Evolutionary conservation across 2,797 vertebrate species (phyloP).

Genomic region (Centroberyx gerrardi): DNA sequence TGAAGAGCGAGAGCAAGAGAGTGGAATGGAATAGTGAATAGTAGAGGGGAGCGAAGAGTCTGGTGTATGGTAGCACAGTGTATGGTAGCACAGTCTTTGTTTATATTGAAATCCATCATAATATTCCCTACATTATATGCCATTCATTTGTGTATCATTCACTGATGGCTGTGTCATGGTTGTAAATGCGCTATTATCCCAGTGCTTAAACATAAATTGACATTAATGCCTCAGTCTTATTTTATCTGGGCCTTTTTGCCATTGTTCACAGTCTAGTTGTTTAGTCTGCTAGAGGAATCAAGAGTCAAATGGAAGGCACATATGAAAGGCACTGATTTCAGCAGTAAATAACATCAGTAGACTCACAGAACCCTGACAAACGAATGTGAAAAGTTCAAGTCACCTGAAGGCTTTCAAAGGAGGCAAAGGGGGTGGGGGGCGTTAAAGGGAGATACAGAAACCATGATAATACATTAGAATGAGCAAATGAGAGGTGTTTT

Average conservation of each 20-base stretch:
- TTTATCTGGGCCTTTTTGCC: neutral
- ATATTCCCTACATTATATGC: neutral
- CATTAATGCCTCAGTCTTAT: neutral
- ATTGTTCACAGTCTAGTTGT: too few species aligned
- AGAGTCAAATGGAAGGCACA: neutral
- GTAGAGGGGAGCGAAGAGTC: neutral
- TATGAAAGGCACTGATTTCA: neutral
- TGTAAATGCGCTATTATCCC: neutral
- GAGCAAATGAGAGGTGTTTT: too few species aligned
- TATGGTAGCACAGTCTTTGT: neutral
- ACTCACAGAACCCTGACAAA: neutral
- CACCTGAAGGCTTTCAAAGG: too few species aligned
- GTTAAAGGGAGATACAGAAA: neutral
- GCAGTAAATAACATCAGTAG: neutral
- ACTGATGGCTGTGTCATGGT: neutral
- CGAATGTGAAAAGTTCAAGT: too few species aligned
- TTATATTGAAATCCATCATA: constrained; percentile 10
- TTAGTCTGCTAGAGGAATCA: neutral
- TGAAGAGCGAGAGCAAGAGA: constrained; percentile 36
- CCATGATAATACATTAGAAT: too few species aligned
- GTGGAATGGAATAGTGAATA: constrained; percentile 15
- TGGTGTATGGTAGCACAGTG: neutral
- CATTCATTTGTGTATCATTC: neutral
- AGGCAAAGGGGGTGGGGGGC: too few species aligned
- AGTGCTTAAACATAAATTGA: neutral